These are phyloP conservation scores for Ceuthmochares aereus DNA, from an alignment of 2,113 vertebrate species.

Conservation along the genomic window DNA sequence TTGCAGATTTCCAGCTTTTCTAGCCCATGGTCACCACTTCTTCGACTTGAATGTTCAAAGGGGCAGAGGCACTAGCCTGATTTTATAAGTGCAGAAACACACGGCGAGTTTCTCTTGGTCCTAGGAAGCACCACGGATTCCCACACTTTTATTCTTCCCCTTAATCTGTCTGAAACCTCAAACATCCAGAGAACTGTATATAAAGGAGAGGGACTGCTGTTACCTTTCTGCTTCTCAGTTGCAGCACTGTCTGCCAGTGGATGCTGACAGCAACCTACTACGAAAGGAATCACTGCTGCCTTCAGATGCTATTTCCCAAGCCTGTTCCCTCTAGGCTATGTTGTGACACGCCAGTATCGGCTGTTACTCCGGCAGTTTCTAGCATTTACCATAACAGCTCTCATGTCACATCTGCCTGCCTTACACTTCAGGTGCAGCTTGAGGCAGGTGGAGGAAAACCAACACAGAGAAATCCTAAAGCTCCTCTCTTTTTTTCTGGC, in stretches of 20 bases:
- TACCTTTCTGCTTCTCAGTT: not conserved
- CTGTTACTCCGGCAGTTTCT: not conserved
- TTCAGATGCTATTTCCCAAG: not conserved
- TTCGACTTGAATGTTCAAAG: slow-evolving; percentile 16
- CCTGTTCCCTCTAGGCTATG: not conserved
- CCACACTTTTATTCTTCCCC: not conserved
- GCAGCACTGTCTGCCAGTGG: not conserved
- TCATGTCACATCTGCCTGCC: not conserved
- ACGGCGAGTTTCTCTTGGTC: not conserved
- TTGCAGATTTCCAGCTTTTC: not conserved
- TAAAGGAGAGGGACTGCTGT: not conserved
- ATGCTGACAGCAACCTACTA: not conserved
- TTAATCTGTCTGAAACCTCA: not conserved
- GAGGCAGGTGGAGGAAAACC: not conserved
- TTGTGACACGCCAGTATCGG: not conserved
- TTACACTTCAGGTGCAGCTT: not conserved
- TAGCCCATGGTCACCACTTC: not conserved
- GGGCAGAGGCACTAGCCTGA: not conserved
- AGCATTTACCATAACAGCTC: not conserved
- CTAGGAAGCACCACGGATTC: not conserved
- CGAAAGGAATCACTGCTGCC: not conserved
- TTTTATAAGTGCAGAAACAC: not conserved
- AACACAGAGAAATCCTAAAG: not conserved
- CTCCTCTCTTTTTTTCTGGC: not conserved
- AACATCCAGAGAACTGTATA: not conserved